These are phyloP conservation scores for Amazona guildingii DNA, from an alignment of 2,113 vertebrate species.

Conservation along the genomic window DNA sequence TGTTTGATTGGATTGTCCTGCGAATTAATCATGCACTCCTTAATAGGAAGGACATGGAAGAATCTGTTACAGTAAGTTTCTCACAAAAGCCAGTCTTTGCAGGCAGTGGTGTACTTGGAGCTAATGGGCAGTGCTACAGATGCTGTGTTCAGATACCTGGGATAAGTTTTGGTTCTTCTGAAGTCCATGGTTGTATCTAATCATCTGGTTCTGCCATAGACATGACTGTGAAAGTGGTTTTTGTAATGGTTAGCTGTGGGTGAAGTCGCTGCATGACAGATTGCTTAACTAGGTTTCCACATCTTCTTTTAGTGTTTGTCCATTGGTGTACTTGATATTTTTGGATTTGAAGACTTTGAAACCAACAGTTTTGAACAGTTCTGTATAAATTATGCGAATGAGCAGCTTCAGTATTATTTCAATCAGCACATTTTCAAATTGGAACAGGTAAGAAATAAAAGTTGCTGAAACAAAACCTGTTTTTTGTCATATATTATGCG, in stretches of 20 bases:
- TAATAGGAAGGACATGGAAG: slow-evolving; percentile 98
- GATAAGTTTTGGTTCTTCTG: background rate
- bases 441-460: slow-evolving; percentile 85
- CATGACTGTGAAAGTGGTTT: background rate
- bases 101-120: background rate
- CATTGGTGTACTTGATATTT: slow-evolving; percentile 96
- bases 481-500: background rate
- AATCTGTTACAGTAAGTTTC: slow-evolving; percentile 86
- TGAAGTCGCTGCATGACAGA: background rate
- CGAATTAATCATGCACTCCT: slow-evolving; percentile 97
- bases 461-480: background rate
- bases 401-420: slow-evolving; percentile 98
- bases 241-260: background rate
- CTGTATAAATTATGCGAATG: slow-evolving; percentile 98
- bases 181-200: background rate
- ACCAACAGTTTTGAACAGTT: slow-evolving; percentile 98
- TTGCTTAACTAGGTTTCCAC: background rate
- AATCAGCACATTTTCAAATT: slow-evolving; percentile 98
- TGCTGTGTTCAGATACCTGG: background rate
- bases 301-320: slow-evolving; percentile 84
- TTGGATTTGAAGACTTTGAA: slow-evolving; percentile 96
- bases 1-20: slow-evolving; percentile 98
- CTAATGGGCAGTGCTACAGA: background rate
- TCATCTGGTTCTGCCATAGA: background rate
- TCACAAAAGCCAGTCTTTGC: background rate